Percentiles rank a stretch among this genome's conserved stretches.
Evolutionary conservation across 1,140 invertebrate species (phyloP).

Genomic region (Trichonephila clavata): DNA sequence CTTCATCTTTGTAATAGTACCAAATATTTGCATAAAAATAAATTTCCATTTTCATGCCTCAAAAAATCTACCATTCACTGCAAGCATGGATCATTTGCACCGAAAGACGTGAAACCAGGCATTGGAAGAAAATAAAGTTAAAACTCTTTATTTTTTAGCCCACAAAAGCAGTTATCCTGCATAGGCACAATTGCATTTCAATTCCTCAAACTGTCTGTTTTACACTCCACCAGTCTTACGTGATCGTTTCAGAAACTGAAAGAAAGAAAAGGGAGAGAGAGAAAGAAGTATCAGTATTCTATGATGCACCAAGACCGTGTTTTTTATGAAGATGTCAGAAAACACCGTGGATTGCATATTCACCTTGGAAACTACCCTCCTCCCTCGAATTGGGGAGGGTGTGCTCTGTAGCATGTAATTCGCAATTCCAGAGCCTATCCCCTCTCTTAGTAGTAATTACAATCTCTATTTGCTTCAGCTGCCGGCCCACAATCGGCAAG

Average conservation of each 20-base stretch:
- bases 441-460: conserved; percentile 71
- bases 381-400: conserved; percentile 28
- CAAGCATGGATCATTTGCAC: conserved; percentile 47
- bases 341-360: conserved; percentile 35
- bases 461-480: conserved; percentile 57
- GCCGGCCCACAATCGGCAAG: conserved; percentile 50
- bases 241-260: neutral
- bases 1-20: neutral
- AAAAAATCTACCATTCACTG: conserved; percentile 5
- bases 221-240: conserved; percentile 33
- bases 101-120: conserved; percentile 14
- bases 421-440: conserved; percentile 53
- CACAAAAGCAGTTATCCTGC: conserved; percentile 7
- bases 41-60: conserved; percentile 19
- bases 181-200: conserved; percentile 14
- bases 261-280: neutral
- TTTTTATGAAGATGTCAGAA: conserved; percentile 48
- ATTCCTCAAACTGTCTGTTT: conserved; percentile 50
- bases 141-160: conserved; percentile 18
- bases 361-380: neutral
- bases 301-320: neutral
- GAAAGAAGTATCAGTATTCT: neutral
- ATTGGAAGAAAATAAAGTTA: conserved; percentile 49
- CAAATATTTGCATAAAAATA: conserved; percentile 63
- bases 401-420: conserved; percentile 68